phyloP scores from a whole-genome alignment of 1,140 invertebrate genomes.

The Drosophila ambigua region DNA sequence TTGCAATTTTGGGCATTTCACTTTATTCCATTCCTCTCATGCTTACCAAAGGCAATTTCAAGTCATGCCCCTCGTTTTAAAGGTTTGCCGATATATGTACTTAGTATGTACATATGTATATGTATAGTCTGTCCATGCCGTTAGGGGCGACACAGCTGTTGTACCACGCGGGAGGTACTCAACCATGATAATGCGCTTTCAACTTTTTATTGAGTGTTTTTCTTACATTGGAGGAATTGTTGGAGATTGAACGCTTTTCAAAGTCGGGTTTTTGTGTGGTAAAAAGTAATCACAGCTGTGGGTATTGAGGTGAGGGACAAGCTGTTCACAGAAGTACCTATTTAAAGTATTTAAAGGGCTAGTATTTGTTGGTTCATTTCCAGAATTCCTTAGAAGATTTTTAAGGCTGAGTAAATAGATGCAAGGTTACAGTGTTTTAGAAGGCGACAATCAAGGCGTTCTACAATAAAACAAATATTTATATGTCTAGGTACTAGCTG shows the following conservation, averaged over 20 bases:
- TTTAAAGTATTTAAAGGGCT: too few species aligned
- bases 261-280: conserved; percentile 13
- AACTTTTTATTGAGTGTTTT: conserved; percentile 29
- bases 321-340: too few species aligned
- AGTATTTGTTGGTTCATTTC: too few species aligned
- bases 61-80: conserved; percentile 22
- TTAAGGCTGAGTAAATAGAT: too few species aligned
- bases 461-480: too few species aligned
- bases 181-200: conserved; percentile 25
- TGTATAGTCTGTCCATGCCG: conserved; percentile 13
- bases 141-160: conserved; percentile 25
- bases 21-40: too few species aligned
- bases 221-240: conserved; percentile 7
- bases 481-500: too few species aligned
- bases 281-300: conserved; percentile 27
- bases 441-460: too few species aligned
- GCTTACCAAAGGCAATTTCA: conserved; percentile 23
- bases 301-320: too few species aligned
- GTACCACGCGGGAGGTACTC: neutral
- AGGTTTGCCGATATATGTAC: conserved; percentile 12
- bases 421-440: too few species aligned
- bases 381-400: too few species aligned
- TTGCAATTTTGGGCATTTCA: neutral
- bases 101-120: neutral
- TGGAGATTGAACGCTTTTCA: conserved; percentile 2